Evolutionary conservation across 1,140 invertebrate genomes (phyloP), one percentile per base, ranked within the genome.

Genomic region (Orussus abietinus): DNA sequence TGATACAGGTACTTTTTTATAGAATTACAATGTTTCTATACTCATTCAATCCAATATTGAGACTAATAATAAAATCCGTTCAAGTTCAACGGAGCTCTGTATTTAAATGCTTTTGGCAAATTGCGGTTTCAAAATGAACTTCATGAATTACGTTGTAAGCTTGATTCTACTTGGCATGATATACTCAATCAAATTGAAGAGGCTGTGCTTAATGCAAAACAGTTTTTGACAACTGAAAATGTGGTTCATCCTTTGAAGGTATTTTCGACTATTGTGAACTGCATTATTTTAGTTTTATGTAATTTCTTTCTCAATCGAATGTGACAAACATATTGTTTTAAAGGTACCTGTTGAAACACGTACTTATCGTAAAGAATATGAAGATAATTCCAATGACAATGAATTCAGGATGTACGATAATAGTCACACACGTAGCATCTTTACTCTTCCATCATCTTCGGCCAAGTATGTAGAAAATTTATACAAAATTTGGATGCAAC

Each of bases 1-100:
- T 76, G 19, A 40, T 66, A 14, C 64, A 73, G 61, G 73, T 75
- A 62, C 5, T 28, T 36, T 39, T 25, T 33, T 42, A 28, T 52
- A 11, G 40, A 26, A 33, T 26, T 10, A 33, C 17, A n/a, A 33
- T 25, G 14, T 17, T 18, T 28, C 21, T 15, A 14, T 31, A 45
- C n/a, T 4, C 22, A 7, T 20, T 35, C 12, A 28, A 21, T 32
- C 19, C 12, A 4, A 31, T 7, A 18, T 12, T n/a, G n/a, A n/a
- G n/a, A n/a, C n/a, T n/a, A n/a, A 5, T 17, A 29, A 29, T 28
- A 40, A 11, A 38, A 13, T 28, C 36, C 18, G 17, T 40, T 37
- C 7, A 40, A 53, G 53, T 25, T 18, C 22, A 53, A 30, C 30
- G 35, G 29, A 13, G 51, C 31, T 5, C 55, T 31, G 49, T 57